Evolutionary conservation across 2,113 vertebrate species (phyloP).

Genomic region (Odontesthes bonariensis): DNA sequence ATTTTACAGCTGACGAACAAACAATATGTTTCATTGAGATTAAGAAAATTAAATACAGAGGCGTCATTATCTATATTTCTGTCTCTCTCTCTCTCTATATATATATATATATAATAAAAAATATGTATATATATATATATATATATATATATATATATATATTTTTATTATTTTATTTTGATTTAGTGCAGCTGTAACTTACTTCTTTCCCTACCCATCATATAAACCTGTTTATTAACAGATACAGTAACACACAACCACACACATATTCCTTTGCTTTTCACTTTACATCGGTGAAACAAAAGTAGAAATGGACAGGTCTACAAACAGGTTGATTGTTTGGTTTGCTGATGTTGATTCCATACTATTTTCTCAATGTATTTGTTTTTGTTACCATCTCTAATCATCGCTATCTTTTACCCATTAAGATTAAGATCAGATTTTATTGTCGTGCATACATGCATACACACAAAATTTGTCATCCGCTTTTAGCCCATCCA

Average conservation of each 20-base stretch:
- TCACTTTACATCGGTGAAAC: slow-evolving; percentile 4
- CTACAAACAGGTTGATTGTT: not conserved
- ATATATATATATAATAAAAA: no score
- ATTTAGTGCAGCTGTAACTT: slow-evolving; percentile 18
- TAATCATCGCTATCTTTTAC: not conserved
- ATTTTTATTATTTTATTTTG: slow-evolving; percentile 8
- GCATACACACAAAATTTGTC: no score
- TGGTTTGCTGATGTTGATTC: not conserved
- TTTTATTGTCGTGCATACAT: no score
- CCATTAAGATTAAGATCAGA: no score
- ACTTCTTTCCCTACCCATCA: not conserved
- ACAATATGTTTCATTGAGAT: slow-evolving; percentile 67
- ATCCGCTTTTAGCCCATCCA: no score
- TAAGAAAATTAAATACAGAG: slow-evolving; percentile 63
- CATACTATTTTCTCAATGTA: not conserved
- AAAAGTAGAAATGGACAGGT: slow-evolving; percentile 32
- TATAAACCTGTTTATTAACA: not conserved
- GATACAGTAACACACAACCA: not conserved
- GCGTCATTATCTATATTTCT: slow-evolving; percentile 29
- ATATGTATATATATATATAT: no score
- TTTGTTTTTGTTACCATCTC: not conserved
- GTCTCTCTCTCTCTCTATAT: no score
- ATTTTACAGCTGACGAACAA: slow-evolving; percentile 71
- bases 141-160: no score
- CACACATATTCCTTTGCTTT: not conserved